Base-by-base conservation (phyloP, 2,113 vertebrate genomes). In the Gavialis gangeticus region DNA sequence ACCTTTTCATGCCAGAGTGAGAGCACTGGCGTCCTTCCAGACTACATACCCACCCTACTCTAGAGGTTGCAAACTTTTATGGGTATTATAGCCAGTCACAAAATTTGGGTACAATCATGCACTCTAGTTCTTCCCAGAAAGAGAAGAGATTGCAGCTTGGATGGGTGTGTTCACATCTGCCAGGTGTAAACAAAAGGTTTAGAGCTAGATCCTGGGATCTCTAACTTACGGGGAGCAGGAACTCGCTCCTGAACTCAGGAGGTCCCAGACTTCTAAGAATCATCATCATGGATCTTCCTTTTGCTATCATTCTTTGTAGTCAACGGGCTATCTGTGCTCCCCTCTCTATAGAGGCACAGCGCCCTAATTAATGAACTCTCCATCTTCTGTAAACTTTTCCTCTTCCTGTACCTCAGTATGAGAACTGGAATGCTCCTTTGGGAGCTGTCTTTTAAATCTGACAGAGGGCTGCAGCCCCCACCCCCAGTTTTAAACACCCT, bases 381-480 rank as follows among this genome's bases (percentile, higher is more conserved):
- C 7, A 9, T 46, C 46, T 46, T 91, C n/a, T 10, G 57, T 56
- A 69, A 55, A 0, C 1, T 82, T 96, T 93, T 87, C 69, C 84
- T 81, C 64, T 84, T 77, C 76, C 95, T 95, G 2, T 82, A 63
- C 80, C 87, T 94, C 10, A 1, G 60, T 64, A 84, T 84, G 87
- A 95, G 82, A 82, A 87, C 93, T 96, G 94, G 93, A 96, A 96
- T 78, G 27, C 66, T 96, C 75, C 66, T 71, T 86, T 86, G 78
- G 88, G 95, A 96, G 56, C 87, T 94, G 75, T 90, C 24, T 79
- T 96, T 96, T 96, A 89, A 96, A 92, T 83, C 88, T 0, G 0
- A 60, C 95, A 12, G 30, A 71, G 34, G 34, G 67, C 67, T 37
- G 19, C 5, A 71, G 30, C 19, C 27, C 12, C 24, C 25, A 22